Evolutionary conservation across 2,888 invertebrate species (phyloP).

Genomic region (Eristalinus aeneus): DNA sequence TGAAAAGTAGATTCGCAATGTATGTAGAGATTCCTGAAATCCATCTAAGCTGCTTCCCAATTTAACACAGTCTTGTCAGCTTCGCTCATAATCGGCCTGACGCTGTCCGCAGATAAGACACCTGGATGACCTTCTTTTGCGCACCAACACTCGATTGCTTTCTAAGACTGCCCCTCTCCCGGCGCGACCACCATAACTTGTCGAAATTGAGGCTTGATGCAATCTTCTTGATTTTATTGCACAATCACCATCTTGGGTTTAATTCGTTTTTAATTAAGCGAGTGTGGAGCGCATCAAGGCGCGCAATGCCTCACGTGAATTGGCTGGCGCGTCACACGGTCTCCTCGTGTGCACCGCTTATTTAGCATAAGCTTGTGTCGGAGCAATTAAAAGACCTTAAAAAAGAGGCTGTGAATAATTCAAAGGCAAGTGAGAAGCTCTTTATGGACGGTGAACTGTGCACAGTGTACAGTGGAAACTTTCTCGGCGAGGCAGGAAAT

Average conservation of each 20-base stretch:
- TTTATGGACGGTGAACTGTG: not conserved
- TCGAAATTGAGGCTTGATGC: conserved; percentile 11
- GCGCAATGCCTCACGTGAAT: not conserved
- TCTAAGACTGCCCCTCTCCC: not conserved
- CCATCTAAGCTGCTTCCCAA: no score
- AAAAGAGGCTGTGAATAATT: not conserved
- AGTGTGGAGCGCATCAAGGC: conserved; percentile 17
- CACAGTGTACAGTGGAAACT: not conserved
- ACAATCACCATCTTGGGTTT: conserved; percentile 42
- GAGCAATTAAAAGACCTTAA: conserved; percentile 38
- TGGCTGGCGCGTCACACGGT: not conserved
- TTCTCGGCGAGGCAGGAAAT: not conserved
- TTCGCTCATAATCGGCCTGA: not conserved
- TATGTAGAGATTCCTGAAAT: no score
- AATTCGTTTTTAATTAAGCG: conserved; percentile 43
- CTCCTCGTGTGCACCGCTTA: not conserved
- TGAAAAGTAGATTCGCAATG: no score
- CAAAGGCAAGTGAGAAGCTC: not conserved
- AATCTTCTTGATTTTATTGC: conserved; percentile 43
- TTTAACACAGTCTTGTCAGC: not conserved
- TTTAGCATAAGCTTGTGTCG: conserved; percentile 48
- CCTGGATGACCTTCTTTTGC: not conserved
- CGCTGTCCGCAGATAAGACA: not conserved
- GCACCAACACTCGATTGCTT: not conserved
- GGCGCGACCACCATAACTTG: not conserved